phyloP scores from a whole-genome alignment of 35 echinoderm and acorn worm genomes.

The Lytechinus pictus region DNA sequence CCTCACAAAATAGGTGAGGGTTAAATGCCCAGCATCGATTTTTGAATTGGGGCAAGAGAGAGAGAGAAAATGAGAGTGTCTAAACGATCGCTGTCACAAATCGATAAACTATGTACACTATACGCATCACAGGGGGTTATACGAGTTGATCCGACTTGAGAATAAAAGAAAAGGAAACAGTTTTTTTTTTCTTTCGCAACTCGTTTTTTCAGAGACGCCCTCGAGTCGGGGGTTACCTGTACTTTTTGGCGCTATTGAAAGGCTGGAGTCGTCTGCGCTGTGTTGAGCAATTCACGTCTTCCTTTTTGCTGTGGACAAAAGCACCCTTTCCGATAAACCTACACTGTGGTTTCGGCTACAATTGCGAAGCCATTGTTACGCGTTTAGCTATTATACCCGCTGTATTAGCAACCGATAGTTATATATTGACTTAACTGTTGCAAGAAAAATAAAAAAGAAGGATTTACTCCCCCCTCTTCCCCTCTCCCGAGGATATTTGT shows the following conservation, averaged over 20 bases:
- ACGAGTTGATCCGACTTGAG: neutral
- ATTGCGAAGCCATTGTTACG: constrained; percentile 23
- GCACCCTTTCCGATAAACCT: neutral
- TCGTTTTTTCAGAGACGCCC: constrained; percentile 5
- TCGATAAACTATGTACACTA: constrained; percentile 29
- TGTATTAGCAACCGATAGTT: constrained; percentile 27
- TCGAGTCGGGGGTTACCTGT: neutral
- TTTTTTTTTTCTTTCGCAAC: neutral
- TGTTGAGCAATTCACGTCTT: constrained; percentile 20
- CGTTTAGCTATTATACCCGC: constrained; percentile 26
- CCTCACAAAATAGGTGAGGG: neutral
- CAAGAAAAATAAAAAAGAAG: constrained; percentile 4
- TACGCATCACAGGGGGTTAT: neutral
- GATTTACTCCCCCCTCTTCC: neutral
- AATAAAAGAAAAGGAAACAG: constrained; percentile 20
- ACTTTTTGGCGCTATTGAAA: constrained; percentile 34
- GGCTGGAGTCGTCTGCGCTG: constrained; percentile 21
- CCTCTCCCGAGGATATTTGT: neutral
- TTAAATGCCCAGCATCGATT: constrained; percentile 21
- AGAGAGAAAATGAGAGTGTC: neutral
- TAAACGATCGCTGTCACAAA: constrained; percentile 12
- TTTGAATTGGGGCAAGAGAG: neutral
- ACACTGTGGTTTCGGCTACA: constrained; percentile 25
- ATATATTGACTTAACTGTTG: constrained; percentile 42
- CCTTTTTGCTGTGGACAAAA: constrained; percentile 1